These are phyloP conservation scores for Pangasius sanitwongsei DNA, from an alignment of 2,797 vertebrate genomes.

Conservation along the genomic window DNA sequence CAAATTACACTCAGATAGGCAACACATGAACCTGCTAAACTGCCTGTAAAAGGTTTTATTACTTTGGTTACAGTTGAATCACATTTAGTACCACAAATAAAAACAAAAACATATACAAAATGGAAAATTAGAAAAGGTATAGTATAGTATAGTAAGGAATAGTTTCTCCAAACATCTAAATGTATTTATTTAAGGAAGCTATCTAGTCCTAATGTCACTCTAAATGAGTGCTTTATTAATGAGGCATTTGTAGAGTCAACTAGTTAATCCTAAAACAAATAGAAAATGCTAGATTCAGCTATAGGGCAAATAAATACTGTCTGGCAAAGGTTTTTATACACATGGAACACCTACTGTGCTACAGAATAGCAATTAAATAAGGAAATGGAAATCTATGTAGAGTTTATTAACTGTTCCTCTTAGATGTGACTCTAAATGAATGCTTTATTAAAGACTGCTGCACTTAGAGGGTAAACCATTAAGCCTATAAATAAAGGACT, in stretches of 20 bases:
- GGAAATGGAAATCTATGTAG: neutral
- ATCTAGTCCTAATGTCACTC: neutral
- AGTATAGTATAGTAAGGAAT: neutral
- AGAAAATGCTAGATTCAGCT: neutral
- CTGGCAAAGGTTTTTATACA: neutral
- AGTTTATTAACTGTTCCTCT: neutral
- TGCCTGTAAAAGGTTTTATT: neutral
- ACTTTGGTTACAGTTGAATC: neutral
- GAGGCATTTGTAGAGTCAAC: neutral
- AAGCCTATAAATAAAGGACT: neutral
- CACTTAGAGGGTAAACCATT: neutral
- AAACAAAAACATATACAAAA: neutral
- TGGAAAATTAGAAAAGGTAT: neutral
- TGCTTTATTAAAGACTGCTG: neutral
- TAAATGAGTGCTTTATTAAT: neutral
- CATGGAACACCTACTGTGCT: neutral
- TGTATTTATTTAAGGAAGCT: neutral
- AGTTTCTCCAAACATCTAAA: neutral
- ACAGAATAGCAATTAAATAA: neutral
- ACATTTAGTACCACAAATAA: neutral
- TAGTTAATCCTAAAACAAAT: neutral
- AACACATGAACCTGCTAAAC: neutral
- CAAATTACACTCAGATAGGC: neutral
- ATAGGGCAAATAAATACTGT: neutral
- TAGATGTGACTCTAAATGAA: neutral